phyloP scores from a whole-genome alignment of 2,888 invertebrate species.

The Papilio demoleus region DNA sequence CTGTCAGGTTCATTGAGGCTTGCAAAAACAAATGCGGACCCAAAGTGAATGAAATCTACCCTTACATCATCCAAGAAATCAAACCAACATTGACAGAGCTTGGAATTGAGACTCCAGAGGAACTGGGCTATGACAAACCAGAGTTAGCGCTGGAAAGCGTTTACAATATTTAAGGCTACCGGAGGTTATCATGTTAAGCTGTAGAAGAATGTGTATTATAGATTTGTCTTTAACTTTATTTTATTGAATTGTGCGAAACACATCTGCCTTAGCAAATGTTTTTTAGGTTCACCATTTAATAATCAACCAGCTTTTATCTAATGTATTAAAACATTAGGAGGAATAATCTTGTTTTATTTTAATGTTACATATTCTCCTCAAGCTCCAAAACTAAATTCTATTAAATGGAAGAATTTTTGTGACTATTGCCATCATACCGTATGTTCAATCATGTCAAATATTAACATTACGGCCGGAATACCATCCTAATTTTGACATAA shows the following conservation, averaged over 20 bases:
- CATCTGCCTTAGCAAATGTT: constrained; percentile 55
- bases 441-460: too few species aligned
- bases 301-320: constrained; percentile 63
- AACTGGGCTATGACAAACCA: constrained; percentile 98
- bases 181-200: constrained; percentile 60
- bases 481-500: too few species aligned
- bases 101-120: constrained; percentile 96
- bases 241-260: constrained; percentile 65
- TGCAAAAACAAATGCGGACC: constrained; percentile 94
- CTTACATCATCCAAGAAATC: constrained; percentile 95
- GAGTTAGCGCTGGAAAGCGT: constrained; percentile 93
- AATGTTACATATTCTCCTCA: constrained; percentile 3
- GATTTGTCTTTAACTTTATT: constrained; percentile 72
- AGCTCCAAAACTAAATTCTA: background rate
- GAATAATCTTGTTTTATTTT: constrained; percentile 60
- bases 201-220: constrained; percentile 78
- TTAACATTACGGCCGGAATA: too few species aligned
- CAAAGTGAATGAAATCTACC: constrained; percentile 90
- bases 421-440: too few species aligned
- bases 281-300: constrained; percentile 58
- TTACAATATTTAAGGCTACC: constrained; percentile 84
- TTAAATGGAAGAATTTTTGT: too few species aligned
- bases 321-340: constrained; percentile 67
- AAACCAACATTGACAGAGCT: constrained; percentile 96
- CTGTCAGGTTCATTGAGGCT: constrained; percentile 96